Conservation (phyloP, 2,888 invertebrate genomes). For the Chrysina gloriosa region DNA sequence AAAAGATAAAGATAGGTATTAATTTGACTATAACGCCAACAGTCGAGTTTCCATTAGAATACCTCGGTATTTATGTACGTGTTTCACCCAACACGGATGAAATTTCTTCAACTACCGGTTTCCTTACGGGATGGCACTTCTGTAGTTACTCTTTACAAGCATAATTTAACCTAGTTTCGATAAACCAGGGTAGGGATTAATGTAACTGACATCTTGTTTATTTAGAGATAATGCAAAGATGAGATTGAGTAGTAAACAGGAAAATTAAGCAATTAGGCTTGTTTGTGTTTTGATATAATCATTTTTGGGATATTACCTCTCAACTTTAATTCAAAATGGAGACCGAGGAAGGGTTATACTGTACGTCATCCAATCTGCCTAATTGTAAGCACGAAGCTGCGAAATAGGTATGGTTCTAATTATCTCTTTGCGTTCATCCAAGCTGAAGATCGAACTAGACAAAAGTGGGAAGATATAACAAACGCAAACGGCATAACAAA, state of each 20-base stretch:
- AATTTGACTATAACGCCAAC: neutral
- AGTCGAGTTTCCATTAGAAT: neutral
- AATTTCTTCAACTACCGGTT: neutral
- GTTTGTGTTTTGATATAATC: neutral
- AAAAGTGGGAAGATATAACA: too few species aligned
- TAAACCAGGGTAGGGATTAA: conserved; percentile 2
- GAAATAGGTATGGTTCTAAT: too few species aligned
- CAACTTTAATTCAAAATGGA: neutral
- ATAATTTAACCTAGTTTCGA: neutral
- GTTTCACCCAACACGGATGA: neutral
- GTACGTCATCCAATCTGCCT: too few species aligned
- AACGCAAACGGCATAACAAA: too few species aligned
- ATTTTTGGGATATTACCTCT: neutral
- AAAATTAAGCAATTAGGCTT: neutral
- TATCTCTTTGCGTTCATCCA: too few species aligned
- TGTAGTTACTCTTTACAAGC: neutral
- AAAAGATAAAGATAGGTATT: neutral
- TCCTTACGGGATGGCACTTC: neutral
- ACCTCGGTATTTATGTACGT: neutral
- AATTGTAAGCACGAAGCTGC: too few species aligned
- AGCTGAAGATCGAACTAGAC: too few species aligned
- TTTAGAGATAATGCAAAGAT: neutral
- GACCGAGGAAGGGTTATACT: neutral
- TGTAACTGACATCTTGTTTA: neutral
- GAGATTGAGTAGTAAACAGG: neutral